Evolutionary conservation across 2,113 vertebrate genomes (phyloP), one percentile per base, ranked within the genome.

Genomic region (Malurus cyaneus): DNA sequence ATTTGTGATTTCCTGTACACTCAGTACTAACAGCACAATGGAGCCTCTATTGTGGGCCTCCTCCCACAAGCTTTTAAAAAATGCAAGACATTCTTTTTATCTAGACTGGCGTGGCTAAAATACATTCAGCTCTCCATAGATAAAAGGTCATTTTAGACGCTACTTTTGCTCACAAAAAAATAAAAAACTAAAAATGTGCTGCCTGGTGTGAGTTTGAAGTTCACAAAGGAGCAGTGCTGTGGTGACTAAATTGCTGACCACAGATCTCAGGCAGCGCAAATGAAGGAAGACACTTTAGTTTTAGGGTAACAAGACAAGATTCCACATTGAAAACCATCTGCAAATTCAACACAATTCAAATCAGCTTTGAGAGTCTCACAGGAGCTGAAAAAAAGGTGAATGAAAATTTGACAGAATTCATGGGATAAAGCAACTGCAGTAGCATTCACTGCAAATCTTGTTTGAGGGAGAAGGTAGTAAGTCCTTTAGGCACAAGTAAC

Each of bases 1-100:
- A 96, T 95, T 97, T 93, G 93, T 94, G 86, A 97, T 95, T 97
- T 96, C 95, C 96, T 97, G 95, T 95, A 92, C 18, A 11, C 93
- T 89, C 94, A 73, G 96, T 92, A 89, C 92, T 56, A 91, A 74
- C 52, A 91, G 92, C 25, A 97, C 95, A 96, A 97, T 91, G 93
- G 80, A 95, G 92, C 86, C 74, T 89, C 95, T 97, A 95, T 96
- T 95, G 90, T 95, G 57, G 88, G 69, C 88, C 93, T 96, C 94
- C 94, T 95, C 96, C 96, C 95, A 91, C 94, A 94, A 89, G 90
- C 90, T 84, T 92, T 94, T 59, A 57, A 95, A 96, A 95, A 94
- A 92, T 92, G 92, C 86, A 86, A 94, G 74, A 92, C 77, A 93
- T 95, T 94, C 93, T 96, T 96, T 95, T 97, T 90, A 96, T 95